Evolutionary conservation across 2,797 vertebrate genomes (phyloP), one percentile per base, ranked within the genome.

Genomic region (Austrolebias charrua): DNA sequence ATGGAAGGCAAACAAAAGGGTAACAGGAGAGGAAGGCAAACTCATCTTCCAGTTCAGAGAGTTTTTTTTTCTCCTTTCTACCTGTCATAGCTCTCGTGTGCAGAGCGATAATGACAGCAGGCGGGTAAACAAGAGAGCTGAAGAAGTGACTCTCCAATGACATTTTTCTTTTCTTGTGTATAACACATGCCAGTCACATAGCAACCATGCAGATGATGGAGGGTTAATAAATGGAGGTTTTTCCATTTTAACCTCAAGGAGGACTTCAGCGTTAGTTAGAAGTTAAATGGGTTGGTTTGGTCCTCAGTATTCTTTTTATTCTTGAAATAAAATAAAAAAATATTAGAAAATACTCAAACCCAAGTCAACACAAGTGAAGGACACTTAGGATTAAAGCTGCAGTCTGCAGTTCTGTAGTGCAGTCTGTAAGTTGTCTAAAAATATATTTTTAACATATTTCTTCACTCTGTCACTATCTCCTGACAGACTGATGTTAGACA

Each of bases 1-100:
- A 88, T 87, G 85, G 84, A 86, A 85, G 76, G 72, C 83, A 87
- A 89, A 89, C 83, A 78, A 84, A 86, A 79, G 83, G 69, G 79
- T 77, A 83, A 88, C 71, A 42, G 74, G 71, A 76, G 65, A 84
- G 71, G 76, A 82, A 64, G 75, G 73, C 55, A 82, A 89, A 84
- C 81, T 87, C 83, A 84, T 91, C 86, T 86, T 84, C 79, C 54
- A 79, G 73, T 76, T 71, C 74, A 43, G 63, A 43, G 63, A 82
- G 46, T 12, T 8, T 43, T 52, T 40, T 47, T 47, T 28, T 6
- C 5, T 2, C 44, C 20, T 62, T 68, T 52, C 56, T 77, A 71
- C 76, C 77, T 60, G 70, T 59, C 69, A 62, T 51, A 15, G 66
- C 64, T 82, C 79, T 76, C 64, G 66, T 69, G 76, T 66, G 77